A percentile compares a stretch with the other conserved stretches of the same genome.
Conservation (phyloP, 2,888 invertebrate genomes). For the Eupsilia transversa region DNA sequence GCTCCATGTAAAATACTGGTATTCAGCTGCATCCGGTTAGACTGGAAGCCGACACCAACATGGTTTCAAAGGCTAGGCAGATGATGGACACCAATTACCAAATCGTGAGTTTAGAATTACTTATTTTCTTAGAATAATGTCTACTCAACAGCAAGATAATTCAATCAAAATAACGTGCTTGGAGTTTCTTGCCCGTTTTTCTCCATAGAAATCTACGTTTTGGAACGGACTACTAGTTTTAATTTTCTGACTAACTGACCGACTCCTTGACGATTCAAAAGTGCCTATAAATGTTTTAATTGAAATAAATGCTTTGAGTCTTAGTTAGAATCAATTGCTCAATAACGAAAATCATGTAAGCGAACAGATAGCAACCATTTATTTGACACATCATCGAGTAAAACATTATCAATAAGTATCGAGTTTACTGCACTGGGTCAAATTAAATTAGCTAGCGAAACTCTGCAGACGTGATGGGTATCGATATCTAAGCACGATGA, state of each 20-base stretch:
- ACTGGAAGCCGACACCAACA: too few relatives aligned
- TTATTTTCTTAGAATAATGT: background rate
- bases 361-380: background rate
- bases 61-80: too few relatives aligned
- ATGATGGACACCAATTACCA: background rate
- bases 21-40: too few relatives aligned
- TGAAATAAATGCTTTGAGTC: background rate
- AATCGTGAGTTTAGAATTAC: background rate
- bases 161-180: background rate
- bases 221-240: background rate
- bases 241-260: background rate
- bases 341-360: background rate
- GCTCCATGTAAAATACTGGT: too few relatives aligned
- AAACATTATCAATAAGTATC: background rate
- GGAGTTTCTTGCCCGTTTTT: background rate
- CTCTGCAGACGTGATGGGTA: too few relatives aligned
- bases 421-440: too few relatives aligned
- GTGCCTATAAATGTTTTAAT: background rate
- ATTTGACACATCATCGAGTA: background rate
- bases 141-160: background rate
- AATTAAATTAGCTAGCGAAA: too few relatives aligned
- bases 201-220: background rate
- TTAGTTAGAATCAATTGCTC: background rate
- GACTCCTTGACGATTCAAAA: background rate
- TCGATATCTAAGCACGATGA: too few relatives aligned